Base-by-base conservation (phyloP, 2,888 invertebrate genomes). In the Drosophila seclusa region DNA sequence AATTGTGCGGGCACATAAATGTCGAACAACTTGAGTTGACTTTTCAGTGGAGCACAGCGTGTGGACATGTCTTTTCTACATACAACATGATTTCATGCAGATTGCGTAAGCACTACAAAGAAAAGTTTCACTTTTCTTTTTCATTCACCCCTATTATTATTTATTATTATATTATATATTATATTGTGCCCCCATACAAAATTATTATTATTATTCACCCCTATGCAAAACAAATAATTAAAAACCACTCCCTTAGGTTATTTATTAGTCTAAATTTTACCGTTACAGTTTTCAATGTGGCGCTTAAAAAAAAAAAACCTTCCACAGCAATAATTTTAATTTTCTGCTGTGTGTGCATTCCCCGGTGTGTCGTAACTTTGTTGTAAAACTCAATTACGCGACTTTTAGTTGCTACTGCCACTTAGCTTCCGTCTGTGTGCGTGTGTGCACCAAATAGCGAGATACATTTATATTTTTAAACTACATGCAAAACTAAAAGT, bases 1-100 rank as follows among this genome's bases (percentile, higher is more conserved):
- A 89, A 89, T 78, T 87, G 83, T 85, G 84, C 84, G 88, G 89
- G 55, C 86, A 89, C 88, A 75, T 68, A 85, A 84, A 86, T 83
- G 70, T 70, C 80, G 80, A 84, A 72, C 87, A 80, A 79, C 78
- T 76, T 79, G 67, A 81, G 62, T 76, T 73, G 75, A 73, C 73
- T 79, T 60, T 42, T 63, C 32, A 40, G 24, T 36, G 7, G 31
- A 27, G 24, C 21, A 24, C 21, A 11, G 32, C 45, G 21, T 60
- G 50, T 62, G 34, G 67, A 38, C 64, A 58, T 53, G 59, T 54
- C 50, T 58, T 21, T 13, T 7, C 1, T 16, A 24, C 40, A 27
- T 66, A 21, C 54, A 50, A 48, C 10, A 63, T 57, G 32, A 59
- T 65, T 69, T 69, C 61, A 71, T 76, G 53, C 82, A 79, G 75